A percentile compares a stretch with the other conserved stretches of the same genome.
Conservation (phyloP, 2,797 vertebrate genomes). For the Otolemur crassicaudatus region DNA sequence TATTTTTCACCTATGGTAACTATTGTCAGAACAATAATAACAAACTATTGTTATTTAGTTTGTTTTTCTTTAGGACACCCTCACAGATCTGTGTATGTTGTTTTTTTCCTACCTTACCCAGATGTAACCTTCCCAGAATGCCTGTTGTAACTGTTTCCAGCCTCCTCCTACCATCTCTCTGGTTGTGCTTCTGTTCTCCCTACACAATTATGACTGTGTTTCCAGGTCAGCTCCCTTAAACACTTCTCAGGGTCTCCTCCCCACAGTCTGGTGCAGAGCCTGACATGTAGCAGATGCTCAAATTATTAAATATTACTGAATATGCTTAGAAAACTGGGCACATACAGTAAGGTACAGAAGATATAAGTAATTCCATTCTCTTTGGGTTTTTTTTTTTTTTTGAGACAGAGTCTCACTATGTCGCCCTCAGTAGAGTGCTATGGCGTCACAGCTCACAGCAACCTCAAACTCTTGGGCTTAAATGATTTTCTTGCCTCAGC, state of each 20-base stretch:
- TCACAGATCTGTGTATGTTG: accelerated
- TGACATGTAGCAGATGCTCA: neutral
- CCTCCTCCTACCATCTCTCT: too few species aligned
- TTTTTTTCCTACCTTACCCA: neutral
- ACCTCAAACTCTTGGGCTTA: too few species aligned
- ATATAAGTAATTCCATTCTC: accelerated
- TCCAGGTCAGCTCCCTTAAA: neutral
- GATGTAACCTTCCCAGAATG: neutral
- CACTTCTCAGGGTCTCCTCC: neutral
- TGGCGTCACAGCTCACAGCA: too few species aligned
- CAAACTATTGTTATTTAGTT: neutral
- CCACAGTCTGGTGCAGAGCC: neutral
- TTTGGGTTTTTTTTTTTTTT: too few species aligned
- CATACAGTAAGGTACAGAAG: neutral
- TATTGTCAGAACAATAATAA: too few species aligned
- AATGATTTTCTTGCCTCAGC: too few species aligned
- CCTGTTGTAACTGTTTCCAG: neutral
- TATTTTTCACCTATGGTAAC: accelerated
- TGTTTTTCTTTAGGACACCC: neutral
- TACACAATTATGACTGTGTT: neutral
- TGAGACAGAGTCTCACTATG: too few species aligned
- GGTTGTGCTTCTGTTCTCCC: neutral
- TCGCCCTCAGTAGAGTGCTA: too few species aligned
- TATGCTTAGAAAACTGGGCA: neutral
- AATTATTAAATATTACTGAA: neutral